Evolutionary conservation across 2,113 vertebrate genomes (phyloP).

Genomic region (Lasiurus borealis): DNA sequence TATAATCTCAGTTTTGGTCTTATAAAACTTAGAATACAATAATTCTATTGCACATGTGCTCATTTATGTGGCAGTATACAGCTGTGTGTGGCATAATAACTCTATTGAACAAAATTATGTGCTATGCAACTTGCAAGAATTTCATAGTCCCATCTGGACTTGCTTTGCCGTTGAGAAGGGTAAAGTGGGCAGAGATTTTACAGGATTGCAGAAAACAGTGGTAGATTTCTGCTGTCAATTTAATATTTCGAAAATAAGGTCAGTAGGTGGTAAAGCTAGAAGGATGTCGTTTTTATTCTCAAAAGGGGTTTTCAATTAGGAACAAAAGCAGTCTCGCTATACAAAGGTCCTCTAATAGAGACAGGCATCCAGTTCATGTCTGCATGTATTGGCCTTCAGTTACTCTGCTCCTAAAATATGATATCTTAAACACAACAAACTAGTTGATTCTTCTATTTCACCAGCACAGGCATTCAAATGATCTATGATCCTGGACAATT

Average conservation of each 20-base stretch:
- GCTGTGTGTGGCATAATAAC: constrained; percentile 75
- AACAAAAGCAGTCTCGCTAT: neutral
- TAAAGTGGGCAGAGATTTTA: constrained; percentile 66
- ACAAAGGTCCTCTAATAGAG: neutral
- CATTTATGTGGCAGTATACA: constrained; percentile 70
- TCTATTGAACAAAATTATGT: constrained; percentile 81
- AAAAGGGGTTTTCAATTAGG: neutral
- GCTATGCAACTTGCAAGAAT: constrained; percentile 61
- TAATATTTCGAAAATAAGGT: constrained; percentile 55
- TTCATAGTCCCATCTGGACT: constrained; percentile 54
- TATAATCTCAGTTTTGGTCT: constrained; percentile 76
- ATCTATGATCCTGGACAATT: neutral
- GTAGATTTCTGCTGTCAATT: constrained; percentile 51
- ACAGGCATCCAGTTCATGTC: neutral
- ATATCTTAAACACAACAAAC: neutral
- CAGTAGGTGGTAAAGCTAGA: constrained; percentile 3
- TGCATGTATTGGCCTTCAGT: neutral
- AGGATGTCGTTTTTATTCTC: neutral
- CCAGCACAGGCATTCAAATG: neutral
- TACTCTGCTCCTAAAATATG: neutral
- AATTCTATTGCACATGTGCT: constrained; percentile 72
- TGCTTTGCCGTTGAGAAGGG: constrained; percentile 62
- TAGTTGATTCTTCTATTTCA: neutral
- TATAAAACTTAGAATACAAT: constrained; percentile 72
- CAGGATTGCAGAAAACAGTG: constrained; percentile 45